Evolutionary conservation across 2,797 vertebrate species (phyloP).

Genomic region (Helicolenus hilgendorfi): DNA sequence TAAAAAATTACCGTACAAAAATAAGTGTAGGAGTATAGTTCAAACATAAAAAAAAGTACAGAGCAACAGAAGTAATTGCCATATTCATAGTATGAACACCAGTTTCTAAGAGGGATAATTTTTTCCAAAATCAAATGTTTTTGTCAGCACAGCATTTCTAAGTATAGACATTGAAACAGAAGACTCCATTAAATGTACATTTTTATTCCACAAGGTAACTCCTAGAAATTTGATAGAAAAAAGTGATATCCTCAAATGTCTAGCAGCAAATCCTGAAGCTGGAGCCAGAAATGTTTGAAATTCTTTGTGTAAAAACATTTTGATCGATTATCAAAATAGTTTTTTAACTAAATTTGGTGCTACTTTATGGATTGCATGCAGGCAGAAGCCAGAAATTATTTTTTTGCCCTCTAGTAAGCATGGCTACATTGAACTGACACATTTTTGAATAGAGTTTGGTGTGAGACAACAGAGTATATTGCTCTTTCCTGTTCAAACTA

Average conservation of each 20-base stretch:
- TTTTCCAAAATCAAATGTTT: too few relatives aligned
- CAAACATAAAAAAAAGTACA: too few relatives aligned
- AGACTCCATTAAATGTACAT: too few relatives aligned
- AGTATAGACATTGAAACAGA: too few relatives aligned
- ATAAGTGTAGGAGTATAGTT: too few relatives aligned
- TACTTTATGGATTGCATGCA: background rate
- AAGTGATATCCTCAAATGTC: background rate
- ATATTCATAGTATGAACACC: too few relatives aligned
- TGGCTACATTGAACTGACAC: background rate
- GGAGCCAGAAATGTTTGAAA: background rate
- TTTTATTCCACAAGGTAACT: too few relatives aligned
- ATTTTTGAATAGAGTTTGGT: background rate
- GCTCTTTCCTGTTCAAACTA: background rate
- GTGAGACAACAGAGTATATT: background rate
- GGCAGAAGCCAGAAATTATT: background rate
- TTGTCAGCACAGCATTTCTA: too few relatives aligned
- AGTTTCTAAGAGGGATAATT: too few relatives aligned
- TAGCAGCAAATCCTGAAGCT: background rate
- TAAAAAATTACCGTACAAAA: too few relatives aligned
- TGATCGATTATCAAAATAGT: background rate
- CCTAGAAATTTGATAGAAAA: too few relatives aligned
- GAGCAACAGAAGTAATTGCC: too few relatives aligned
- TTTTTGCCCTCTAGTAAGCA: background rate
- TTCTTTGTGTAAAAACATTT: background rate
- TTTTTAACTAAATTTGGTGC: background rate